Percentiles rank a stretch among this genome's conserved stretches.
Conservation (phyloP, 2,113 vertebrate species). For the Gallinago paraguaiae region DNA sequence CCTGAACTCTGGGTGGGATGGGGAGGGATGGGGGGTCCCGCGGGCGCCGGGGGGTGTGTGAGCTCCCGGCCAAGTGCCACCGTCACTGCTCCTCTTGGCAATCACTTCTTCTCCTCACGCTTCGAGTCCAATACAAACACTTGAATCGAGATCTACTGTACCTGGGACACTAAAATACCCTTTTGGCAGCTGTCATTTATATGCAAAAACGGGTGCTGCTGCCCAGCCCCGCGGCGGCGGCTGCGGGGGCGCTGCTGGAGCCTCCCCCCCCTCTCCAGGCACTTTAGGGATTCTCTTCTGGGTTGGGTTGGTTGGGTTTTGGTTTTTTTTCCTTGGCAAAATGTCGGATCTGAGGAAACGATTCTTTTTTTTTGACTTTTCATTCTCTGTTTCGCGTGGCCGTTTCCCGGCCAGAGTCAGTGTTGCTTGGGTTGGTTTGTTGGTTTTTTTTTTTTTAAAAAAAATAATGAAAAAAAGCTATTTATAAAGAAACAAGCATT, state of each 20-base stretch:
- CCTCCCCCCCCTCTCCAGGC: slow-evolving; percentile 71
- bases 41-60: background rate
- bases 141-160: slow-evolving; percentile 80
- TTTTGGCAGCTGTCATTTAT: slow-evolving; percentile 59
- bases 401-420: slow-evolving; percentile 15
- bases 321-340: background rate
- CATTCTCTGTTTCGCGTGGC: background rate
- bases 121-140: slow-evolving; percentile 70
- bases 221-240: slow-evolving; percentile 41
- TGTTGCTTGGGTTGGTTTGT: slow-evolving; percentile 6
- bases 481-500: slow-evolving; percentile 22
- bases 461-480: background rate
- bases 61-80: slow-evolving; percentile 24
- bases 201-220: slow-evolving; percentile 76
- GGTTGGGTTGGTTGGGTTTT: slow-evolving; percentile 29
- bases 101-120: background rate
- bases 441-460: background rate
- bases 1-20: slow-evolving; percentile 19
- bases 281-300: slow-evolving; percentile 75
- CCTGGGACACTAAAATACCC: slow-evolving; percentile 59
- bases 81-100: background rate
- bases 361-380: background rate
- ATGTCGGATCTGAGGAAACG: background rate
- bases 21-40: slow-evolving; percentile 16
- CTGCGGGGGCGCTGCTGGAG: slow-evolving; percentile 39